Conservation (phyloP, 23 tunicate species). For the Oikopleura vanhoeffeni region DNA sequence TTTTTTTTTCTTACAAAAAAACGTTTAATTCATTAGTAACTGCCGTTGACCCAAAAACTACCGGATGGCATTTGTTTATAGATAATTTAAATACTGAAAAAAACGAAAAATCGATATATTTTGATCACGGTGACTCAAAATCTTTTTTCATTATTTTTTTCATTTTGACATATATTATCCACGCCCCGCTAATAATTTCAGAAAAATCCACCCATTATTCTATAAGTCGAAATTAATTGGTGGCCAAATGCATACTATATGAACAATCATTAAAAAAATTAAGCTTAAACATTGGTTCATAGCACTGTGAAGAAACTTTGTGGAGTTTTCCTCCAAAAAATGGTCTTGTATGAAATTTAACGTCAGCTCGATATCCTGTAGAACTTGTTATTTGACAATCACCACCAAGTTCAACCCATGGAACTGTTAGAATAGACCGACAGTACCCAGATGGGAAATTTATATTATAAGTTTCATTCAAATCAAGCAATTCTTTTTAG, state of each 20-base stretch:
- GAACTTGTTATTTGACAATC: constrained; percentile 64
- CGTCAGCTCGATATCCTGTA: constrained; percentile 61
- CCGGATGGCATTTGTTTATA: too few species aligned
- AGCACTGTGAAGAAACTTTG: constrained; percentile 36
- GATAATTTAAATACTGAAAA: too few species aligned
- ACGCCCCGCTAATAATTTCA: not conserved
- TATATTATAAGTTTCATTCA: constrained; percentile 47
- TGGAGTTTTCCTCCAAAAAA: constrained; percentile 78
- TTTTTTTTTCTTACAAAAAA: too few species aligned
- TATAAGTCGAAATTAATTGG: not conserved
- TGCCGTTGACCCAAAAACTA: too few species aligned
- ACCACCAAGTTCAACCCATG: constrained; percentile 93
- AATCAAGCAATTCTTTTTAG: constrained; percentile 41
- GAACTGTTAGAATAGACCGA: constrained; percentile 70
- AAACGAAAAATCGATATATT: too few species aligned
- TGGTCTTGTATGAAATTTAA: constrained; percentile 85
- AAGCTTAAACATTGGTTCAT: constrained; percentile 17
- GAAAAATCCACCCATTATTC: too few species aligned
- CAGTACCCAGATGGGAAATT: constrained; percentile 87
- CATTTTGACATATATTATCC: too few species aligned
- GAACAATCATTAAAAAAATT: too few species aligned
- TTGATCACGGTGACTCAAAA: too few species aligned
- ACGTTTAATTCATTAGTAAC: too few species aligned
- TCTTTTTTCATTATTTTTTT: too few species aligned
- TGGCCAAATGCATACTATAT: too few species aligned